A percentile compares a stretch with the other conserved stretches of the same genome.
Conservation (phyloP, 2,888 invertebrate genomes). For the Xylota segnis region DNA sequence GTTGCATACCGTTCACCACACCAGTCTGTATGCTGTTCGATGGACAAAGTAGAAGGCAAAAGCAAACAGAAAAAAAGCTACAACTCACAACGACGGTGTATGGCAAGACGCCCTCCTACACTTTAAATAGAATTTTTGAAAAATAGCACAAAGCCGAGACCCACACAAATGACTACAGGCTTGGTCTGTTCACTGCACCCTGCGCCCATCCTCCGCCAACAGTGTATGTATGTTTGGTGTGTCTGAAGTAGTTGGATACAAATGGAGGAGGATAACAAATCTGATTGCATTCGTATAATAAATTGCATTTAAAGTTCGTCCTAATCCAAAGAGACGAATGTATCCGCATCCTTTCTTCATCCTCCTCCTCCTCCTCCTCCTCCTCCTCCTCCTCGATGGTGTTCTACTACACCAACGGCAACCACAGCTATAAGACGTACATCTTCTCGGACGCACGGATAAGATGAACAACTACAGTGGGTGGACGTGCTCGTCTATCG, state of each 20-base stretch:
- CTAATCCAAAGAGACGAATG: slow-evolving; percentile 74
- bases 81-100: neutral
- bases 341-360: slow-evolving; percentile 58
- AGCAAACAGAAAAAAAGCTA: slow-evolving; percentile 16
- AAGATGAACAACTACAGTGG: slow-evolving; percentile 34
- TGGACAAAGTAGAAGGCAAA: neutral
- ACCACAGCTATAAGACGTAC: slow-evolving; percentile 51
- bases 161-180: slow-evolving; percentile 36
- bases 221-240: slow-evolving; percentile 54
- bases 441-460: slow-evolving; percentile 57
- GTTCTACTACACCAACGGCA: slow-evolving; percentile 14
- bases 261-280: slow-evolving; percentile 75
- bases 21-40: neutral
- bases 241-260: slow-evolving; percentile 73
- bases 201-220: slow-evolving; percentile 15
- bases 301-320: slow-evolving; percentile 77
- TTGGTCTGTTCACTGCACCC: slow-evolving; percentile 4
- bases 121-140: slow-evolving; percentile 58
- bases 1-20: neutral
- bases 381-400: no score
- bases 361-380: neutral
- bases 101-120: slow-evolving; percentile 13
- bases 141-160: slow-evolving; percentile 53
- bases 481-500: slow-evolving; percentile 44
- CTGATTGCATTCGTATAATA: slow-evolving; percentile 77